Base-by-base conservation (phyloP, 1,140 invertebrate species). In the Temnothorax curvispinosus region DNA sequence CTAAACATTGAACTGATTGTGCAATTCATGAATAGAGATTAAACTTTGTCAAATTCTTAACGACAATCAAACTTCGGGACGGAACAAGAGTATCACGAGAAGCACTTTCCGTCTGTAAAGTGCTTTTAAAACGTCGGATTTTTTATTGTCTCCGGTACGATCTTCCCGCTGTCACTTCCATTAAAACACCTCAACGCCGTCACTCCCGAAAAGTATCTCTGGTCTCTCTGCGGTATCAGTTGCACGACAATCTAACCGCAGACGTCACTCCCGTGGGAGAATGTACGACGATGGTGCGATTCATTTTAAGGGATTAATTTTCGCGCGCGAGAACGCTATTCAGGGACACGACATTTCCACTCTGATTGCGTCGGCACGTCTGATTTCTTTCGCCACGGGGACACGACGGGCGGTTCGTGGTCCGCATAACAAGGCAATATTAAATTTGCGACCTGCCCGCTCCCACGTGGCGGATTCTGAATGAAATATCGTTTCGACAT, bases 401-500 rank as follows among this genome's bases (percentile, higher is more conserved):
- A 74, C 15, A 50, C 74, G 75, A 35, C 38, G 47, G n/a, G 35
- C 56, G 8, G 32, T 74, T 81, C 75, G 64, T 65, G 69, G 52
- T 35, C 50, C 72, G 82, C 64, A 67, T 86, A 91, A 92, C 87
- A 85, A 89, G 76, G 85, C 58, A 84, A 90, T 82, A 91, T 92
- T 92, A 92, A 91, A 92, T 82, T 89, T 81, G 86, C 50, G 78
- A 50, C 50, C 50, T 52, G 41, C 52, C 52, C n/a, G 38, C 13
- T 52, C 54, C 54, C 60, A 56, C 84, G 21, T 32, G 13, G 44
- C 8, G 18, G 52, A 52, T 56, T 58, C 32, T 52, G 38, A 72
- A n/a, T 35, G 41, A 32, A 82, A 86, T 75, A 86, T 86, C 62
- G 65, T 71, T 86, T 65, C 65, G 50, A 60, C 50, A 15, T 71